These are phyloP conservation scores for Pristionchus entomophagus DNA, from an alignment of 2,888 invertebrate genomes.

Conservation along the genomic window DNA sequence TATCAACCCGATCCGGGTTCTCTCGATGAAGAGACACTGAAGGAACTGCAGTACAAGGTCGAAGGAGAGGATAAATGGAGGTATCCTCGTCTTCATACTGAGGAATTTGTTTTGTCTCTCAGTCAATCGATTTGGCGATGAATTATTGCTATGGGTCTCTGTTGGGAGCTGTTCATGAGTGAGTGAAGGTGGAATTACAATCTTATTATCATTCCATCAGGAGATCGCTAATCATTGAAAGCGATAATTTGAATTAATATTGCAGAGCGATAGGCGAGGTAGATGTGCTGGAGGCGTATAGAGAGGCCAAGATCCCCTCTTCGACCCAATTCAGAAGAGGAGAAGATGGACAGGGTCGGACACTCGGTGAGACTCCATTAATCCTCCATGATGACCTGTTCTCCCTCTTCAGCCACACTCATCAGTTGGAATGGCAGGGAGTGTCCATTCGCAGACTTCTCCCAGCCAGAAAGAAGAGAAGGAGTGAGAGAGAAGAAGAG, in stretches of 20 bases:
- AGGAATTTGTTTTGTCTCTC: background rate
- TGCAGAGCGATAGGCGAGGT: background rate
- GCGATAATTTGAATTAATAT: too few relatives aligned
- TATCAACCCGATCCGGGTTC: background rate
- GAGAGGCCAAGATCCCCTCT: background rate
- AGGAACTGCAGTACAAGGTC: background rate
- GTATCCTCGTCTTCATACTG: background rate
- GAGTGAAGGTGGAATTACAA: too few relatives aligned
- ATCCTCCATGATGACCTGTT: too few relatives aligned
- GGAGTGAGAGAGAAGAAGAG: background rate
- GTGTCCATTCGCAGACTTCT: constrained; percentile 16
- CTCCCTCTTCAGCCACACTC: background rate
- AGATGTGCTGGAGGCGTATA: background rate
- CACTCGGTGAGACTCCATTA: background rate
- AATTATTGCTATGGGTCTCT: too few relatives aligned
- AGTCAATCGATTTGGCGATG: background rate
- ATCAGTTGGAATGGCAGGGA: background rate
- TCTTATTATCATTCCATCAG: too few relatives aligned
- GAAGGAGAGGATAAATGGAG: background rate
- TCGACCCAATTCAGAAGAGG: background rate
- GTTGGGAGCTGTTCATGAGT: too few relatives aligned
- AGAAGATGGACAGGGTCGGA: background rate
- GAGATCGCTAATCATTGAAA: too few relatives aligned
- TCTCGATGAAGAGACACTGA: background rate
- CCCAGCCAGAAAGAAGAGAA: background rate